These are phyloP conservation scores for Plecturocebus donacophilus DNA, from an alignment of 2,113 vertebrate genomes.

Conservation along the genomic window DNA sequence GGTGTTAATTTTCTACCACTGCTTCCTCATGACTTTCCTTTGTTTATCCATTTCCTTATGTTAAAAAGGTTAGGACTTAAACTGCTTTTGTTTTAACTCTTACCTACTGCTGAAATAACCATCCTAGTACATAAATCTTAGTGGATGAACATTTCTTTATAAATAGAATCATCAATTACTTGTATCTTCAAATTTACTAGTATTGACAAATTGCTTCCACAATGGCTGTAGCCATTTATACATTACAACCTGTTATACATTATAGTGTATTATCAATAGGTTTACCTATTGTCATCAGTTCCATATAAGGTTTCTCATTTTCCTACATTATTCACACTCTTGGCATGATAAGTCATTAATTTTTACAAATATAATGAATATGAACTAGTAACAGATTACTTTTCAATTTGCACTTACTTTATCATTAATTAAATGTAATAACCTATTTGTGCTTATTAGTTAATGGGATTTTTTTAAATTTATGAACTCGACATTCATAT, in stretches of 20 bases:
- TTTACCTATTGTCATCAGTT: not conserved
- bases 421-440: not conserved
- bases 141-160: not conserved
- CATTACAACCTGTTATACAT: too few species aligned
- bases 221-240: not conserved
- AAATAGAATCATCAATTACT: not conserved
- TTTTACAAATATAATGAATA: not conserved
- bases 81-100: not conserved
- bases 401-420: not conserved
- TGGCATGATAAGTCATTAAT: not conserved
- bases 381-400: not conserved
- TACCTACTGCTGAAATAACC: not conserved
- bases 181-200: not conserved
- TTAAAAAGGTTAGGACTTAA: not conserved
- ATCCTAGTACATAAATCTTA: not conserved
- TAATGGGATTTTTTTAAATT: not conserved
- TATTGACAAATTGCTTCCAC: not conserved
- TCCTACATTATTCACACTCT: not conserved
- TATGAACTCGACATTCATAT: not conserved
- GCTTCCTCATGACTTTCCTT: not conserved
- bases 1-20: not conserved
- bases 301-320: not conserved
- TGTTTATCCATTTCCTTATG: not conserved
- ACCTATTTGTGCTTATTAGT: not conserved
- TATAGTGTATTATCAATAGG: too few species aligned